Percentiles rank a stretch among this genome's conserved stretches.
Conservation (phyloP, 2,113 vertebrate genomes). For the Calypte anna region DNA sequence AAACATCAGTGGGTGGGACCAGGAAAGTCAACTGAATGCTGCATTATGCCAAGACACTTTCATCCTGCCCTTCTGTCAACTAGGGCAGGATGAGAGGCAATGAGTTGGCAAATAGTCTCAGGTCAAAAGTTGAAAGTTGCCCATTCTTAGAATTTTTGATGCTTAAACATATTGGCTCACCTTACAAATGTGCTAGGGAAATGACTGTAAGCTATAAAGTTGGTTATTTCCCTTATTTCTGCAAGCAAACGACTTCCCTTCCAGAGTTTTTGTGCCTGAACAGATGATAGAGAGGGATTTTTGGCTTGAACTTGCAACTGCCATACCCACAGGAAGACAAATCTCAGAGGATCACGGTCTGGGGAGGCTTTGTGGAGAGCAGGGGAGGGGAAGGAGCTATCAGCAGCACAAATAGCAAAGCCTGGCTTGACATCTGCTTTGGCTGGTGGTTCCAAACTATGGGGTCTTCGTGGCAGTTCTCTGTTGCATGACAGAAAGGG, state of each 20-base stretch:
- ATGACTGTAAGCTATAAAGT: background rate
- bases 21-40: conserved; percentile 39
- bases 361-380: background rate
- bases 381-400: background rate
- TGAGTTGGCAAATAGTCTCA: background rate
- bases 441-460: background rate
- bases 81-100: conserved; percentile 18
- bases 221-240: background rate
- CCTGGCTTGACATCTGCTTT: background rate
- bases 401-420: background rate
- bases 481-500: background rate
- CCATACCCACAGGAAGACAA: background rate
- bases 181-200: background rate
- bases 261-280: background rate
- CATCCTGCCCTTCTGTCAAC: conserved; percentile 36
- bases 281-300: background rate
- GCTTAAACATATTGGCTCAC: background rate
- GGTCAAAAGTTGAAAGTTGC: conserved; percentile 46
- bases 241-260: background rate
- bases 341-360: background rate
- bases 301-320: background rate
- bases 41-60: conserved; percentile 33
- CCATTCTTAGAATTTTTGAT: conserved; percentile 39
- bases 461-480: background rate
- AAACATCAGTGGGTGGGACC: conserved; percentile 31